Evolutionary conservation across 2,888 invertebrate species (phyloP).

Genomic region (Hemaris fuciformis): DNA sequence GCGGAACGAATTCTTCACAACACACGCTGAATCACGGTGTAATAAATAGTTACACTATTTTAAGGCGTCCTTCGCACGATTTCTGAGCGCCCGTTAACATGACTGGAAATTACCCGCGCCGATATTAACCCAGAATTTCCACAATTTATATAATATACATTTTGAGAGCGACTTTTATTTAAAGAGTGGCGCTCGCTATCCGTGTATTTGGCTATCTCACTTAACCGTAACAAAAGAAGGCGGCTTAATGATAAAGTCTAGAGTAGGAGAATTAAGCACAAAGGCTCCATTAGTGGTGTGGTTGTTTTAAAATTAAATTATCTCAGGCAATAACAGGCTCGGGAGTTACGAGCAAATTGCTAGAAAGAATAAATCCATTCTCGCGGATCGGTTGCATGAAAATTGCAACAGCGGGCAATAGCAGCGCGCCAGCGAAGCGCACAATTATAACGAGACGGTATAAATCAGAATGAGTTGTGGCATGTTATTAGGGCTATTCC

Average conservation of each 20-base stretch:
- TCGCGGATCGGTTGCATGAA: constrained; percentile 75
- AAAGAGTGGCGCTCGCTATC: constrained; percentile 32
- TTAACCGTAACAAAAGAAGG: constrained; percentile 35
- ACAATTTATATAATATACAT: constrained; percentile 52
- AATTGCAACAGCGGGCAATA: constrained; percentile 76
- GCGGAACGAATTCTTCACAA: constrained; percentile 47
- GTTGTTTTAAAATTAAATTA: constrained; percentile 60
- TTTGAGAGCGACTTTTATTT: constrained; percentile 36
- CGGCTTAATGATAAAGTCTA: constrained; percentile 32
- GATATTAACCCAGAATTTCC: constrained; percentile 59
- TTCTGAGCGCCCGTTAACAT: constrained; percentile 63
- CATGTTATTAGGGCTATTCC: constrained; percentile 78
- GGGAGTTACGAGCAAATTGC: constrained; percentile 67
- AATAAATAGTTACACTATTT: constrained; percentile 72
- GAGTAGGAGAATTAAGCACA: constrained; percentile 46
- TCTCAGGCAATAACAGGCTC: constrained; percentile 52
- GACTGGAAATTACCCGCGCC: constrained; percentile 61
- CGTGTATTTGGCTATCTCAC: constrained; percentile 35
- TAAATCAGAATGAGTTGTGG: constrained; percentile 82
- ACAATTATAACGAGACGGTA: constrained; percentile 80
- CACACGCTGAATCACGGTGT: constrained; percentile 59
- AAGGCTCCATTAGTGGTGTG: constrained; percentile 54
- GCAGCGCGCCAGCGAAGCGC: constrained; percentile 73
- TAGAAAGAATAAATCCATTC: constrained; percentile 75
- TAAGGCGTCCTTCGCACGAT: constrained; percentile 74